phyloP scores from a whole-genome alignment of 1,140 invertebrate species.

The Atta colombica region DNA sequence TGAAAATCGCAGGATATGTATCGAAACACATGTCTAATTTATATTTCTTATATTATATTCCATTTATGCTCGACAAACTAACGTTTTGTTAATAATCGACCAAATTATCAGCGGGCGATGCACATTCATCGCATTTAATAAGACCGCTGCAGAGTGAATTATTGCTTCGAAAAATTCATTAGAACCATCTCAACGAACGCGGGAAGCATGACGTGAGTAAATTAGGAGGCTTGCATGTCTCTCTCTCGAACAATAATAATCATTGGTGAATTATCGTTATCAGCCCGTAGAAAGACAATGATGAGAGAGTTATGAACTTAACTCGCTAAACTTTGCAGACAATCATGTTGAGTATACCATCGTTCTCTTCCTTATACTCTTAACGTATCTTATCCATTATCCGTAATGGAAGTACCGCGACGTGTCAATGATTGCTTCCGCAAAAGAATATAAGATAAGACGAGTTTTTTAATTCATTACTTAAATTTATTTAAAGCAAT shows the following conservation, averaged over 20 bases:
- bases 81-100: conserved; percentile 37
- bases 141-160: conserved; percentile 17
- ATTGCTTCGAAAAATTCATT: conserved; percentile 55
- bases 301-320: conserved; percentile 84
- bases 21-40: not conserved
- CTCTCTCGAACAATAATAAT: conserved; percentile 38
- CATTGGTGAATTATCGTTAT: conserved; percentile 71
- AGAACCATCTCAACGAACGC: not conserved
- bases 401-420: conserved; percentile 26
- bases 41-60: not conserved
- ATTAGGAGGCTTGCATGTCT: conserved; percentile 28
- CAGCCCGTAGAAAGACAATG: conserved; percentile 77
- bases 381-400: conserved; percentile 33
- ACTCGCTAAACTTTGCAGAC: conserved; percentile 57
- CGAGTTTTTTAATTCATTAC: no score
- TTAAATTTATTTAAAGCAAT: no score
- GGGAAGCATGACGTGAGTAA: not conserved
- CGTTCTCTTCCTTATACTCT: conserved; percentile 13
- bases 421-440: conserved; percentile 25
- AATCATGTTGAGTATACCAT: conserved; percentile 56
- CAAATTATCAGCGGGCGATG: conserved; percentile 23
- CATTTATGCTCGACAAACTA: conserved; percentile 4
- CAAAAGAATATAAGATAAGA: not conserved
- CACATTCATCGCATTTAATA: conserved; percentile 52
- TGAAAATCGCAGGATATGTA: not conserved